Evolutionary conservation across 1,140 invertebrate genomes (phyloP).

Genomic region (Papilio xuthus): DNA sequence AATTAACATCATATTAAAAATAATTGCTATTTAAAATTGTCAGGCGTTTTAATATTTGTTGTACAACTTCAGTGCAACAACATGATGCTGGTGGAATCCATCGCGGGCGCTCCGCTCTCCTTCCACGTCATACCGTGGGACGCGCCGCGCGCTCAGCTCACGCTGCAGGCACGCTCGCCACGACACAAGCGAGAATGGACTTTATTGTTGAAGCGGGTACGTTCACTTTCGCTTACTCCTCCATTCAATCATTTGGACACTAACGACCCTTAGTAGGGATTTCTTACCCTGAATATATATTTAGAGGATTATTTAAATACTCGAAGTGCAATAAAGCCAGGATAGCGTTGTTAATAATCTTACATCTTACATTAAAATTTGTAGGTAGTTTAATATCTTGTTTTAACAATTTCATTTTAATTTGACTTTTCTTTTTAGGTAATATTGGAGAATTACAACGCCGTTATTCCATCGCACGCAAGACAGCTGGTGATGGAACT

Average conservation of each 20-base stretch:
- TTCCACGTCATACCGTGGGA: slow-evolving; percentile 98
- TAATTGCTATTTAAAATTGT: neutral
- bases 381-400: neutral
- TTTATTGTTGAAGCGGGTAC: slow-evolving; percentile 61
- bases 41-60: neutral
- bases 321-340: too few species aligned
- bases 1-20: neutral
- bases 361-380: neutral
- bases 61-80: slow-evolving; percentile 92
- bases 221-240: neutral
- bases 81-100: slow-evolving; percentile 97
- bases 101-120: slow-evolving; percentile 95
- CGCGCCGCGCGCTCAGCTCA: slow-evolving; percentile 94
- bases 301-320: neutral
- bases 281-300: neutral
- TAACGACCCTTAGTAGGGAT: neutral
- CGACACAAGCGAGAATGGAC: slow-evolving; percentile 97
- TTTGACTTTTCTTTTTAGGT: slow-evolving; percentile 81
- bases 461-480: slow-evolving; percentile 96
- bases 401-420: neutral
- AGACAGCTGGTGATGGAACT: slow-evolving; percentile 95
- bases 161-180: slow-evolving; percentile 92
- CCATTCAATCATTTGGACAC: neutral
- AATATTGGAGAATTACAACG: slow-evolving; percentile 97
- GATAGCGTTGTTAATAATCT: neutral